A percentile compares a stretch with the other conserved stretches of the same genome.
These are phyloP conservation scores for Stichopus horrens DNA, from an alignment of 53 echinoderm and acorn worm species.

Conservation along the genomic window DNA sequence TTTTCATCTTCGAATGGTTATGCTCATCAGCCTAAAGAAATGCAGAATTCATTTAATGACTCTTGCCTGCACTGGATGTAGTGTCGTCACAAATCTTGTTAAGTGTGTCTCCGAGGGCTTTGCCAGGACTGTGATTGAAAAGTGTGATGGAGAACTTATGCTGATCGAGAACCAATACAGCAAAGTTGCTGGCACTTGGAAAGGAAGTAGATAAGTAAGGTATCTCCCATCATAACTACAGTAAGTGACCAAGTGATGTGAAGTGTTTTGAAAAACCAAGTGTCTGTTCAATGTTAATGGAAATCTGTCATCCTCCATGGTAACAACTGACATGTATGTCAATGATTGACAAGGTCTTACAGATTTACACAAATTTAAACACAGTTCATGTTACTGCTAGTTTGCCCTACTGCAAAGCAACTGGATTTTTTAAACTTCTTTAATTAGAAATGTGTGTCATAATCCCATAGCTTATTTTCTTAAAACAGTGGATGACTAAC, in stretches of 20 bases:
- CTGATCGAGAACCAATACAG: constrained; percentile 35
- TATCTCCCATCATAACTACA: not conserved
- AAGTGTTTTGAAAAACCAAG: not conserved
- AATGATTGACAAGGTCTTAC: not conserved
- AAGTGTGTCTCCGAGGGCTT: constrained; percentile 38
- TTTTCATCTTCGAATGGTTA: constrained; percentile 27
- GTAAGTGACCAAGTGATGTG: not conserved
- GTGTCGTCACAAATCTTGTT: constrained; percentile 30
- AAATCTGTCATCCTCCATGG: not conserved
- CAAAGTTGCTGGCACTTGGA: constrained; percentile 32
- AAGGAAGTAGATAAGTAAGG: not conserved
- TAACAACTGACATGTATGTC: not conserved
- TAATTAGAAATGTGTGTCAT: no score
- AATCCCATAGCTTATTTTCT: no score
- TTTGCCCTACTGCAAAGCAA: no score
- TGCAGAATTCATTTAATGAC: constrained; percentile 38
- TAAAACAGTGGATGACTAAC: no score
- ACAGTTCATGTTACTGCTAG: no score
- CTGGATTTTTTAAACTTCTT: no score
- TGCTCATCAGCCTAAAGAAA: constrained; percentile 40
- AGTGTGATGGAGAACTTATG: constrained; percentile 42
- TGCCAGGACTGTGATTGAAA: constrained; percentile 40
- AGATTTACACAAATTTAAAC: no score
- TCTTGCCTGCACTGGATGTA: constrained; percentile 28
- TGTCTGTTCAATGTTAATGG: not conserved